Percentiles rank a stretch among this genome's conserved stretches.
Evolutionary conservation across 2,888 invertebrate genomes (phyloP).

Genomic region (Eupithecia subumbrata): DNA sequence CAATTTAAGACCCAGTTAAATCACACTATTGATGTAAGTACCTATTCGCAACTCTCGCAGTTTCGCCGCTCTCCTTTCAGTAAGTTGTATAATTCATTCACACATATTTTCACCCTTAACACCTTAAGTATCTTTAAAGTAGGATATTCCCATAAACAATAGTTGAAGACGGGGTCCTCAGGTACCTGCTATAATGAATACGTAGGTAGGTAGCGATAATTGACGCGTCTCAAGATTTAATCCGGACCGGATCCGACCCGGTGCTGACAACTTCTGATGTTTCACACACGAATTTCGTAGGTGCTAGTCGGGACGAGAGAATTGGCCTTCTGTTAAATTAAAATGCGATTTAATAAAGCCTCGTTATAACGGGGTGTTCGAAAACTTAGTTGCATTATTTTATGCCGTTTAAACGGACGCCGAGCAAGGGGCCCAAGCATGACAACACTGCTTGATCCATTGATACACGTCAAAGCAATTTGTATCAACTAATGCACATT

Average conservation of each 20-base stretch:
- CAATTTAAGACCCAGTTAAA: too few species aligned
- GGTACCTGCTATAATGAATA: constrained; percentile 54
- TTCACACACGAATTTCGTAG: constrained; percentile 67
- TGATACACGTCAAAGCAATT: not conserved
- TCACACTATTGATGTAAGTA: too few species aligned
- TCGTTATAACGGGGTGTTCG: not conserved
- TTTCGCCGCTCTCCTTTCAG: not conserved
- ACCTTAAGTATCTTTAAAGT: constrained; percentile 3
- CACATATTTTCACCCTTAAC: constrained; percentile 1
- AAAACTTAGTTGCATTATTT: not conserved
- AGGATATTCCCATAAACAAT: constrained; percentile 1
- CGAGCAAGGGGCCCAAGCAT: not conserved
- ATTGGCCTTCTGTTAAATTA: constrained; percentile 46
- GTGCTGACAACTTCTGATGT: constrained; percentile 71
- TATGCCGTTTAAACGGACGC: not conserved
- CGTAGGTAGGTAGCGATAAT: constrained; percentile 61
- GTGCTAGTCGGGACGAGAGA: constrained; percentile 39
- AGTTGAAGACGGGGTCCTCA: constrained; percentile 2
- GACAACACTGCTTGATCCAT: not conserved
- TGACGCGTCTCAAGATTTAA: constrained; percentile 67
- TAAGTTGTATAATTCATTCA: not conserved
- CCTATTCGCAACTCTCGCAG: too few species aligned
- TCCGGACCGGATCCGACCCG: constrained; percentile 58
- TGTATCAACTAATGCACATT: not conserved
- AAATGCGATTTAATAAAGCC: not conserved